Base-by-base conservation (phyloP, 1,140 invertebrate genomes). In the Lethocerus indicus region DNA sequence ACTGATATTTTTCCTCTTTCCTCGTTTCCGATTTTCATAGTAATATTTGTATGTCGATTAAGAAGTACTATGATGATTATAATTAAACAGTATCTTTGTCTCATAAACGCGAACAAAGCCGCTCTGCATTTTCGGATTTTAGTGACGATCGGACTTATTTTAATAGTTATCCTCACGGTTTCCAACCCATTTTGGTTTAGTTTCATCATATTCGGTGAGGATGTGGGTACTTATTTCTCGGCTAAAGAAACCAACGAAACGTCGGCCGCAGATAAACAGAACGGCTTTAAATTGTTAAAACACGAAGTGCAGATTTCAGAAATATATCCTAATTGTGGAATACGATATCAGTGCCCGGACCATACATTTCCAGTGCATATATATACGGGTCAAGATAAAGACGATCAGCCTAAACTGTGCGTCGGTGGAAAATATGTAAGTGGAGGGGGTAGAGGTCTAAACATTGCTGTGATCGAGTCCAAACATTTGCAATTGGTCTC, bases 341-440 rank as follows among this genome's bases (percentile, higher is more conserved):
- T 71, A 25, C 44, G 54, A 5, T 54, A 60, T 25, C 42, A 56
- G 5, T 73, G 71, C 54, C 55, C 56, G 0, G 51, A 55, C 0
- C 54, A 63, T 37, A 56, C 58, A 26, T 67, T 72, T 57, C 57
- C 71, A 16, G 63, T 70, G 0, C 64, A 69, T 47, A 57, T 72
- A 16, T 69, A 65, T 56, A 67, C 71, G 1, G 71, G 71, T 7
- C 59, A 65, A 35, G 61, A 63, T 36, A 65, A 70, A 51, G 60
- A 58, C 29, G 63, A 64, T 47, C 57, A 63, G 40, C 68, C 69
- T 1, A 62, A 62, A 54, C 60, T 73, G n/a, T 73, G 71, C 56
- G 60, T 71, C 14, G 58, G 62, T 56, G 68, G 69, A 26, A 65
- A 64, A 61, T 67, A 71, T 48, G 36, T 58, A 13, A 48, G 49